These are phyloP conservation scores for Alligator mississippiensis DNA, from an alignment of 2,113 vertebrate genomes.

Conservation along the genomic window DNA sequence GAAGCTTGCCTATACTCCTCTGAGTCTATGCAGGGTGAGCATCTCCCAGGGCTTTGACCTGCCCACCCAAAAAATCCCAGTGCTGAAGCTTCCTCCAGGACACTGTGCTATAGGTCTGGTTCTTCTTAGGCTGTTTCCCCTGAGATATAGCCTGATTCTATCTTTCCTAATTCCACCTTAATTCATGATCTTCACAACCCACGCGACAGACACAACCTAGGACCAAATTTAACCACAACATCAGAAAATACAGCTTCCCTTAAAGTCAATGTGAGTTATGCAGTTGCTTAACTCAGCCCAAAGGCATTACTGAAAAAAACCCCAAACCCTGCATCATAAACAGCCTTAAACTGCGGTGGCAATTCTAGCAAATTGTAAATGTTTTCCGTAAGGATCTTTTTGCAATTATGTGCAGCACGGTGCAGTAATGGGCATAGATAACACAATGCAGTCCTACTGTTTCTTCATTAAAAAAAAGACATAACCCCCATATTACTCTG, in stretches of 20 bases:
- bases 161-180: neutral
- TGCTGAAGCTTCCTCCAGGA: fast-evolving
- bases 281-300: neutral
- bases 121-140: neutral
- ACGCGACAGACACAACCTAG: neutral
- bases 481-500: neutral
- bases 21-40: neutral
- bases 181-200: neutral
- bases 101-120: neutral
- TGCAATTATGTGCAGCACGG: neutral
- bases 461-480: neutral
- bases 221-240: fast-evolving
- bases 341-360: neutral
- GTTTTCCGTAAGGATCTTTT: neutral
- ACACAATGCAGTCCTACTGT: neutral
- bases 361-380: neutral
- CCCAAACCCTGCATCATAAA: neutral
- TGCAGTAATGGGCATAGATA: neutral
- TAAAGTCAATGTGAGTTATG: neutral
- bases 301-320: neutral
- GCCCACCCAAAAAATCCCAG: neutral
- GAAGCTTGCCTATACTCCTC: neutral
- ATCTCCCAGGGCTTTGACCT: neutral
- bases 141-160: neutral
- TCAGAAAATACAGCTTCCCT: neutral